Percentiles rank a stretch among this genome's conserved stretches.
phyloP scores from a whole-genome alignment of 2,888 invertebrate species.

The Gymnosoma rotundatum region DNA sequence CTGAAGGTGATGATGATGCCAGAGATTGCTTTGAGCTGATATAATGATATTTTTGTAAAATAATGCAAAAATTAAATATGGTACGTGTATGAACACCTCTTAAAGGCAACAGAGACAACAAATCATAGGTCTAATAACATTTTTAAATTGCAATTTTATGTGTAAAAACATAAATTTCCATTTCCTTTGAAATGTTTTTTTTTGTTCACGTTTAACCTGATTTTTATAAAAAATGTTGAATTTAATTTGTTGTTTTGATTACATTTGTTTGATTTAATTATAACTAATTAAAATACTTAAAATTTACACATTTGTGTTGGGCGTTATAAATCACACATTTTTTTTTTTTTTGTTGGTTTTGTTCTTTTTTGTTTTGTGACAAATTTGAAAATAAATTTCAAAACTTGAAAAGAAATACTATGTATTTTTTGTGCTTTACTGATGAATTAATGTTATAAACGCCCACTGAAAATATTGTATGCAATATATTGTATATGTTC shows the following conservation, averaged over 20 bases:
- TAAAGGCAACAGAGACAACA: background rate
- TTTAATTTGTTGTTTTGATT: conserved; percentile 34
- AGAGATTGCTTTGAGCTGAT: conserved; percentile 15
- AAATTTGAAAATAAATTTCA: conserved; percentile 51
- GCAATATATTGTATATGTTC: background rate
- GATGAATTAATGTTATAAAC: conserved; percentile 1
- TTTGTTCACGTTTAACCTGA: conserved; percentile 12
- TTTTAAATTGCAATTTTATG: background rate
- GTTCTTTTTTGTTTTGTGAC: conserved; percentile 3
- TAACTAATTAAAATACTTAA: conserved; percentile 53
- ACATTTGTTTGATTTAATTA: conserved; percentile 36
- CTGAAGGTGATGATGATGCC: conserved; percentile 7
- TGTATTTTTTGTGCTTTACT: background rate
- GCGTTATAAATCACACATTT: conserved; percentile 51
- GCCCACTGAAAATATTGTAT: conserved; percentile 23
- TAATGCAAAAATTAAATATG: too few species aligned
- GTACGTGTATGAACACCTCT: too few species aligned
- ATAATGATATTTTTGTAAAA: background rate
- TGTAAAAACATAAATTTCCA: conserved; percentile 5
- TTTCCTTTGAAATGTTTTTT: background rate
- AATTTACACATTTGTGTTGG: conserved; percentile 19
- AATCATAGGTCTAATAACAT: background rate
- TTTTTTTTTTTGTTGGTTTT: background rate
- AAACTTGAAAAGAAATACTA: conserved; percentile 21
- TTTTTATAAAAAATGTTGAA: conserved; percentile 35